These are phyloP conservation scores for Pluvianellus socialis DNA, from an alignment of 2,113 vertebrate genomes.

Conservation along the genomic window DNA sequence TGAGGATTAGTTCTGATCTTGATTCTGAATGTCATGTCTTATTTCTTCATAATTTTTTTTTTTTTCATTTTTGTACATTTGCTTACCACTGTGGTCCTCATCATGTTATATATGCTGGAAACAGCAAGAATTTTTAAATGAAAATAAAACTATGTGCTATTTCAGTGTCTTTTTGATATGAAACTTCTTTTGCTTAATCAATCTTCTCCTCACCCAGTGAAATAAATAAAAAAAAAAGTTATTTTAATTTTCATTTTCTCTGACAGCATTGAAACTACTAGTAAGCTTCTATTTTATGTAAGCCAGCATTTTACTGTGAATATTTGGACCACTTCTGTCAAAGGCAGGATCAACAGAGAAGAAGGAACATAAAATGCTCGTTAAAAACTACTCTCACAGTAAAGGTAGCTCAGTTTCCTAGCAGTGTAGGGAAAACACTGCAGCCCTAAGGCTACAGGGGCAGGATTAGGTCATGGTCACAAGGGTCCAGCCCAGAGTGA, in stretches of 20 bases:
- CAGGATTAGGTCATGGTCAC: too few relatives aligned
- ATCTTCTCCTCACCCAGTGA: neutral
- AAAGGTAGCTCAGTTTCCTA: neutral
- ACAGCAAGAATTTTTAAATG: neutral
- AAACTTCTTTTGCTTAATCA: neutral
- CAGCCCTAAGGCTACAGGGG: neutral
- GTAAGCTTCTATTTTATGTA: neutral
- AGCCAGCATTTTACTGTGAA: neutral
- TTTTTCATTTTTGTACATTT: neutral
- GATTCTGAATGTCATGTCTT: neutral
- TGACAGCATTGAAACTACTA: neutral
- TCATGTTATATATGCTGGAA: neutral
- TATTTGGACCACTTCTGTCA: neutral
- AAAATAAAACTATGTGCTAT: neutral
- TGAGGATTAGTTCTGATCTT: neutral
- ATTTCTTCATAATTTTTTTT: neutral
- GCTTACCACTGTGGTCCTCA: neutral
- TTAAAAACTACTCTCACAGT: neutral
- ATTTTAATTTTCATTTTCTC: neutral
- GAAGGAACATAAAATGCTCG: neutral
- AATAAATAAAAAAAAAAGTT: neutral
- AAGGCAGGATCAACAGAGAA: neutral
- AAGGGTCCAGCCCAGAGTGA: neutral
- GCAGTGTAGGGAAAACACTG: neutral
- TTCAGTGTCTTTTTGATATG: neutral